A percentile compares a stretch with the other conserved stretches of the same genome.
These are phyloP conservation scores for Drepana falcataria DNA, from an alignment of 2,888 invertebrate genomes.

Conservation along the genomic window DNA sequence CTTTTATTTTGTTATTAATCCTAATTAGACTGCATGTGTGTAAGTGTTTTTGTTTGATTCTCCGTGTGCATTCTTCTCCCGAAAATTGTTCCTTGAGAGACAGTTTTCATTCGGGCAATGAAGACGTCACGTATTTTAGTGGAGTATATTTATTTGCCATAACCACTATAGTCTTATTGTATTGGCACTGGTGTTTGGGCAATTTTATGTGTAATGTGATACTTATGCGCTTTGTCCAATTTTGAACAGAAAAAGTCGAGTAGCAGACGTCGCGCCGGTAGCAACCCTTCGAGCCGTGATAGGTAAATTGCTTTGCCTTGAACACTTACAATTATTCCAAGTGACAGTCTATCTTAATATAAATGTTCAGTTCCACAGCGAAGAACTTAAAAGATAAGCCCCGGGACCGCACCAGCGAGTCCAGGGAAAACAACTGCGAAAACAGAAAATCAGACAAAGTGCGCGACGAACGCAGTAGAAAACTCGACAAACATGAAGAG, in stretches of 20 bases:
- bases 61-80: constrained; percentile 42
- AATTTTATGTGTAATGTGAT: constrained; percentile 21
- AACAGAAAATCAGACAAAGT: constrained; percentile 62
- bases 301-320: constrained; percentile 32
- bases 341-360: not conserved
- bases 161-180: constrained; percentile 74
- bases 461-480: constrained; percentile 60
- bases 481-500: constrained; percentile 60
- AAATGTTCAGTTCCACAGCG: constrained; percentile 58
- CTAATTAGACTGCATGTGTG: constrained; percentile 66
- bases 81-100: constrained; percentile 9
- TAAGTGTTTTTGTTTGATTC: constrained; percentile 45
- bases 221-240: constrained; percentile 42
- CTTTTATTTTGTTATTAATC: constrained; percentile 45
- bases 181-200: constrained; percentile 75
- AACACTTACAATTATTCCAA: not conserved
- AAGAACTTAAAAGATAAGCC: constrained; percentile 52
- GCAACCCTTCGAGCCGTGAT: constrained; percentile 56
- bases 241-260: constrained; percentile 72
- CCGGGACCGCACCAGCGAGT: constrained; percentile 49
- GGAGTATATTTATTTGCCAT: constrained; percentile 62
- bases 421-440: constrained; percentile 47
- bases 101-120: constrained; percentile 21
- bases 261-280: constrained; percentile 61
- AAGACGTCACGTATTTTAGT: constrained; percentile 52